Evolutionary conservation across 1,140 invertebrate species (phyloP).

Genomic region (Scaptomyza graminum): DNA sequence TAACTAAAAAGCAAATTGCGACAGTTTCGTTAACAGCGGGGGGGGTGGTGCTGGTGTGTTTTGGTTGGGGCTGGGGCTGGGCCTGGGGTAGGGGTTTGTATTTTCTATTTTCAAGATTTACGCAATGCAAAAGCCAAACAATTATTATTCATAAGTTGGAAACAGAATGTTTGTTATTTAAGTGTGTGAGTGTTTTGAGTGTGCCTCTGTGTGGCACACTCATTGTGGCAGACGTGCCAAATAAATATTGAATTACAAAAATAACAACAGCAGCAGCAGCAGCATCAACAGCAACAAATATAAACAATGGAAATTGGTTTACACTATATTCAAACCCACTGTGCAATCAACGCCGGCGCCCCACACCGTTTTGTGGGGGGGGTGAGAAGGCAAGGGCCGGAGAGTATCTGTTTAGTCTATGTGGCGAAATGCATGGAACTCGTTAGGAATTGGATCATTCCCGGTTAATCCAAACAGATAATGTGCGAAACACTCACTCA

Average conservation of each 20-base stretch:
- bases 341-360: constrained; percentile 30
- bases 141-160: constrained; percentile 58
- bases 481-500: constrained; percentile 8
- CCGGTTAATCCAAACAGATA: constrained; percentile 6
- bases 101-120: constrained; percentile 78
- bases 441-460: neutral
- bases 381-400: no score
- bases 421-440: constrained; percentile 6
- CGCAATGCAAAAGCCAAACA: constrained; percentile 75
- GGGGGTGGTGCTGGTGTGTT: neutral
- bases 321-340: constrained; percentile 24
- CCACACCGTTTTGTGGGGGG: neutral
- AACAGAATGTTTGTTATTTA: neutral
- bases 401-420: constrained; percentile 62
- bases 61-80: neutral
- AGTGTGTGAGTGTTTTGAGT: constrained; percentile 1
- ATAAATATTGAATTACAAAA: constrained; percentile 74
- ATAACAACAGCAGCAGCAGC: constrained; percentile 25
- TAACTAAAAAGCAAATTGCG: constrained; percentile 71
- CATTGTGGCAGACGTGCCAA: constrained; percentile 40
- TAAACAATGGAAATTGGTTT: constrained; percentile 40
- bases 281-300: no score
- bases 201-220: constrained; percentile 20
- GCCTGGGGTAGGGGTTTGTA: no score
- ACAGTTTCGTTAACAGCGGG: constrained; percentile 47